Conservation (phyloP, 2,113 vertebrate species). For the Mobula hypostoma region DNA sequence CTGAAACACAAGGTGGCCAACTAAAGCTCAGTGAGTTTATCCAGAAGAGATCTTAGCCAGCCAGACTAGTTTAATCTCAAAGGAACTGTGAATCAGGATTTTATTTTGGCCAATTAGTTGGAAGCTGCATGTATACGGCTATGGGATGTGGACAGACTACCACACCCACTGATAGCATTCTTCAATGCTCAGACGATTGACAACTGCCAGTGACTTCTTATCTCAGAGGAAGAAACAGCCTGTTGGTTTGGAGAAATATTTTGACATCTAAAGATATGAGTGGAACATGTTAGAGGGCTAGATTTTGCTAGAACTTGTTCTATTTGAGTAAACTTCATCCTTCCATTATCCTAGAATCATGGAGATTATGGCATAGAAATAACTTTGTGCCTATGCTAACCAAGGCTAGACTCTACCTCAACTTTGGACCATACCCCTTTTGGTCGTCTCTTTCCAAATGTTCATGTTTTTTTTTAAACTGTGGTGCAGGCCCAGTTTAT, state of each 20-base stretch:
- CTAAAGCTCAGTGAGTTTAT: not conserved
- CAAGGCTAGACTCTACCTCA: too few species aligned
- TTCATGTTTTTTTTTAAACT: too few species aligned
- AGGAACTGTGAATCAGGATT: not conserved
- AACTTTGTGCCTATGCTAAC: too few species aligned
- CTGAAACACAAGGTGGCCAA: not conserved
- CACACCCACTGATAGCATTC: not conserved
- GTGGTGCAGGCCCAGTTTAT: not conserved
- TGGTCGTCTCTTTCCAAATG: too few species aligned
- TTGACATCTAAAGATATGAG: not conserved
- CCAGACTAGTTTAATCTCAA: not conserved
- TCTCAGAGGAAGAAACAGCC: not conserved
- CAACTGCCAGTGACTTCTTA: not conserved
- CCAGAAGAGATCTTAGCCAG: not conserved
- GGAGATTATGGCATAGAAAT: too few species aligned
- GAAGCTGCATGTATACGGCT: not conserved
- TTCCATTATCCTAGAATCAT: not conserved
- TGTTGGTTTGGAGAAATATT: not conserved
- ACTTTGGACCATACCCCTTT: too few species aligned
- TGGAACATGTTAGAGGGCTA: not conserved
- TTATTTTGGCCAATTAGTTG: too few species aligned
- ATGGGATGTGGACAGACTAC: not conserved
- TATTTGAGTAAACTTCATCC: not conserved
- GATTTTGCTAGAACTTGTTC: not conserved
- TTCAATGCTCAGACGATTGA: not conserved